A percentile compares a stretch with the other conserved stretches of the same genome.
Conservation (phyloP, 2,113 vertebrate species). For the Passerina amoena region DNA sequence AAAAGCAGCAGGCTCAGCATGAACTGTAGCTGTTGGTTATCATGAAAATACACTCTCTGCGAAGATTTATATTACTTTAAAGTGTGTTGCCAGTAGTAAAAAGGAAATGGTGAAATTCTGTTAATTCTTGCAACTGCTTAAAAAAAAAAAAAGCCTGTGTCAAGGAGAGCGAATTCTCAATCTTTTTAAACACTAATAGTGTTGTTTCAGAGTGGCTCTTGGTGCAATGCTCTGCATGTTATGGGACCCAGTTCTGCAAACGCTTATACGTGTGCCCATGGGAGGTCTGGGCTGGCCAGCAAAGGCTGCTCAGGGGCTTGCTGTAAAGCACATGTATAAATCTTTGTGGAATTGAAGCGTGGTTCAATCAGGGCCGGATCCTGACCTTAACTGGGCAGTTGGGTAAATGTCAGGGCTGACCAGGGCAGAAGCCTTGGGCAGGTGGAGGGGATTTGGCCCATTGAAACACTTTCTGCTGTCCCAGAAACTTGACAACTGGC, state of each 20-base stretch:
- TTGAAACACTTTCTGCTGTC: constrained; percentile 45
- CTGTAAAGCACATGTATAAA: background rate
- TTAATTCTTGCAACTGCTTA: constrained; percentile 61
- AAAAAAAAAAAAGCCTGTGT: constrained; percentile 18
- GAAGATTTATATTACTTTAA: constrained; percentile 52
- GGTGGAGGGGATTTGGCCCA: background rate
- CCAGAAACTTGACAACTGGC: background rate
- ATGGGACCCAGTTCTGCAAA: background rate
- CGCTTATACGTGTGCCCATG: background rate
- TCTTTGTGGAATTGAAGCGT: background rate
- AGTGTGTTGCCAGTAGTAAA: constrained; percentile 68
- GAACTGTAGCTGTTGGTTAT: constrained; percentile 68
- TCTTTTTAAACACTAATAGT: constrained; percentile 71
- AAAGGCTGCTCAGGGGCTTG: background rate
- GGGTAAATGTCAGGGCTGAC: background rate
- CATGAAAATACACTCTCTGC: constrained; percentile 66
- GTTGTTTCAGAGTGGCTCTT: constrained; percentile 50
- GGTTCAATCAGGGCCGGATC: background rate
- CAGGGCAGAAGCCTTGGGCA: background rate
- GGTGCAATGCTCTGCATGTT: background rate
- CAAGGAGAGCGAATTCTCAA: constrained; percentile 25
- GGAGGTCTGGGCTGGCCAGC: background rate
- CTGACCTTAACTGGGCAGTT: background rate
- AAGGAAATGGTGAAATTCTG: constrained; percentile 31
- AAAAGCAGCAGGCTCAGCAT: constrained; percentile 62